A percentile compares a stretch with the other conserved stretches of the same genome.
These are phyloP conservation scores for Drosophila meridiana DNA, from an alignment of 2,888 invertebrate genomes.

Conservation along the genomic window DNA sequence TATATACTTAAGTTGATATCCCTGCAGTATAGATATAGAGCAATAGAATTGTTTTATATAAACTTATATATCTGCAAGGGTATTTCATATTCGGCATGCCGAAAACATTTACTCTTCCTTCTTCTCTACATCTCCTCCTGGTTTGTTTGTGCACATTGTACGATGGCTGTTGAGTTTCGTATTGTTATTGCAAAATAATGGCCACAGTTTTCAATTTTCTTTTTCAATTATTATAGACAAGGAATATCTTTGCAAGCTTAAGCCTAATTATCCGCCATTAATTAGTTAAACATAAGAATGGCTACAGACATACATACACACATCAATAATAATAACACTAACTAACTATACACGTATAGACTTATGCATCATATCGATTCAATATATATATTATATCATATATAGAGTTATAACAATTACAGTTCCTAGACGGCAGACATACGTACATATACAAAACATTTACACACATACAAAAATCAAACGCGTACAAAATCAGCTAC, in stretches of 20 bases:
- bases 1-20: conserved; percentile 7
- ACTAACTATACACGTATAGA: conserved; percentile 52
- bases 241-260: conserved; percentile 55
- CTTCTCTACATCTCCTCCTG: background rate
- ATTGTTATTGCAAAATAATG: conserved; percentile 35
- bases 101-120: background rate
- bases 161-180: conserved; percentile 41
- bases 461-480: conserved; percentile 65
- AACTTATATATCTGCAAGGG: conserved; percentile 10
- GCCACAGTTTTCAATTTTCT: conserved; percentile 37
- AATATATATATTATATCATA: conserved; percentile 38
- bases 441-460: conserved; percentile 46
- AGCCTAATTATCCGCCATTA: conserved; percentile 28
- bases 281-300: conserved; percentile 38
- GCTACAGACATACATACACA: conserved; percentile 36
- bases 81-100: conserved; percentile 7
- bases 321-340: conserved; percentile 43
- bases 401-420: conserved; percentile 55
- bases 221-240: conserved; percentile 34
- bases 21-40: conserved; percentile 11
- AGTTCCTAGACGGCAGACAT: conserved; percentile 52
- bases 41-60: background rate
- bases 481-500: conserved; percentile 69
- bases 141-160: conserved; percentile 45
- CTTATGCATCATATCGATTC: conserved; percentile 26